These are phyloP conservation scores for Piezodorus guildinii DNA, from an alignment of 1,140 invertebrate species.

Conservation along the genomic window DNA sequence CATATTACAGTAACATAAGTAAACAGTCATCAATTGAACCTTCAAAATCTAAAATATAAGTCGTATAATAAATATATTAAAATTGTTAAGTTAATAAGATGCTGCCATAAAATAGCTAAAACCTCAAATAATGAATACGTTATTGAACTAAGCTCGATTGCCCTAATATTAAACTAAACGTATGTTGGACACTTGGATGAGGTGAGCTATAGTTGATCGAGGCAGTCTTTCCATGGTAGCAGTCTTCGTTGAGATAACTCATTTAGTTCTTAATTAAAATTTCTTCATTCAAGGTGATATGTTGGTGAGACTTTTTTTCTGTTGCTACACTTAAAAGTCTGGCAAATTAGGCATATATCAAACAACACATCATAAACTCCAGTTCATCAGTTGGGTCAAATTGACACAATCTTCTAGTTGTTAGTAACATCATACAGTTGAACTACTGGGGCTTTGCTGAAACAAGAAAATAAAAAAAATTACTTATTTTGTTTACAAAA, in stretches of 20 bases:
- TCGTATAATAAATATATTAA: slow-evolving; percentile 7
- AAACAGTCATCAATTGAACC: neutral
- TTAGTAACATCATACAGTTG: slow-evolving; percentile 13
- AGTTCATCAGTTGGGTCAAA: neutral
- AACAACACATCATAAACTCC: neutral
- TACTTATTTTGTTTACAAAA: too few relatives aligned
- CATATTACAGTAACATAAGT: neutral
- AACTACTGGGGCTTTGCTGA: slow-evolving; percentile 19
- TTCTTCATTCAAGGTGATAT: neutral
- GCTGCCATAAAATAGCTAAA: neutral
- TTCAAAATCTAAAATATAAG: slow-evolving; percentile 4
- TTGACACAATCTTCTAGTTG: neutral
- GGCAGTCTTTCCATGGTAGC: slow-evolving; percentile 2
- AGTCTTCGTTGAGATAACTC: slow-evolving; percentile 11
- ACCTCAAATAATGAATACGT: neutral
- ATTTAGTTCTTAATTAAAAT: neutral
- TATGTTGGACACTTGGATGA: neutral
- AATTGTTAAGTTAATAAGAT: neutral
- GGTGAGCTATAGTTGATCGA: slow-evolving; percentile 1
- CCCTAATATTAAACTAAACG: neutral
- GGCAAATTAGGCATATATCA: neutral
- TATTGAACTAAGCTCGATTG: slow-evolving; percentile 9
- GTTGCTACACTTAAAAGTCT: neutral
- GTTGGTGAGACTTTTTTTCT: neutral
- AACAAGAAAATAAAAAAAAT: neutral